These are phyloP conservation scores for Melanostigma gelatinosum DNA, from an alignment of 2,113 vertebrate species.

Conservation along the genomic window DNA sequence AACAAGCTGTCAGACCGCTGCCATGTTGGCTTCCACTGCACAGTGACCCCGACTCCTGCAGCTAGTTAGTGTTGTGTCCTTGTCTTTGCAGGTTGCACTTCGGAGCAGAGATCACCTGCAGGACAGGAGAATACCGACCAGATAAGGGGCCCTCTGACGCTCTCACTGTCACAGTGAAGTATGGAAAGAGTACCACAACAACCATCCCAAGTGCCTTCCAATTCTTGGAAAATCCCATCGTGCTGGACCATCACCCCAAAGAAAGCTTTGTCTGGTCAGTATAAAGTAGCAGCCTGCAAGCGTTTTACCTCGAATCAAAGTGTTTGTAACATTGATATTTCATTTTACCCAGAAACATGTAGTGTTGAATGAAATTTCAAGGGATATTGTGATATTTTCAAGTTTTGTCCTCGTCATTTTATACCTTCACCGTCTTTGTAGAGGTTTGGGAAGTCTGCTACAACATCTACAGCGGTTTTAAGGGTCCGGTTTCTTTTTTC, in stretches of 20 bases:
- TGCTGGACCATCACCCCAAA: constrained; percentile 85
- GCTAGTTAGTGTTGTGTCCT: constrained; percentile 44
- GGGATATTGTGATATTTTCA: neutral
- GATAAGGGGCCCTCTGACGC: constrained; percentile 72
- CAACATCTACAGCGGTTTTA: no score
- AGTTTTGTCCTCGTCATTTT: neutral
- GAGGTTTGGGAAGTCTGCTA: no score
- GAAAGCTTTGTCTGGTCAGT: constrained; percentile 91
- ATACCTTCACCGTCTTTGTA: neutral
- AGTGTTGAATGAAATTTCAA: neutral
- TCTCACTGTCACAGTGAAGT: constrained; percentile 75
- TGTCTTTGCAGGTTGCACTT: constrained; percentile 84
- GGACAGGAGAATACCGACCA: constrained; percentile 83
- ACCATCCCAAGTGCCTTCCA: constrained; percentile 68
- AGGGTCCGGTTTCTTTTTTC: neutral
- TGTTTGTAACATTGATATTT: neutral
- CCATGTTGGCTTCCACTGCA: constrained; percentile 58
- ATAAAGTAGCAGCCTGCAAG: neutral
- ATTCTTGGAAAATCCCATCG: constrained; percentile 88
- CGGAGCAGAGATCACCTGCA: constrained; percentile 84
- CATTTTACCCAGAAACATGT: neutral
- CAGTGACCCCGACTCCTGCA: constrained; percentile 23
- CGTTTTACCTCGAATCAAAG: neutral
- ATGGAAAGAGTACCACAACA: constrained; percentile 76
- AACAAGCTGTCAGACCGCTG: constrained; percentile 73